A percentile compares a stretch with the other conserved stretches of the same genome.
These are phyloP conservation scores for Drosophila lowei DNA, from an alignment of 1,140 invertebrate genomes.

Conservation along the genomic window DNA sequence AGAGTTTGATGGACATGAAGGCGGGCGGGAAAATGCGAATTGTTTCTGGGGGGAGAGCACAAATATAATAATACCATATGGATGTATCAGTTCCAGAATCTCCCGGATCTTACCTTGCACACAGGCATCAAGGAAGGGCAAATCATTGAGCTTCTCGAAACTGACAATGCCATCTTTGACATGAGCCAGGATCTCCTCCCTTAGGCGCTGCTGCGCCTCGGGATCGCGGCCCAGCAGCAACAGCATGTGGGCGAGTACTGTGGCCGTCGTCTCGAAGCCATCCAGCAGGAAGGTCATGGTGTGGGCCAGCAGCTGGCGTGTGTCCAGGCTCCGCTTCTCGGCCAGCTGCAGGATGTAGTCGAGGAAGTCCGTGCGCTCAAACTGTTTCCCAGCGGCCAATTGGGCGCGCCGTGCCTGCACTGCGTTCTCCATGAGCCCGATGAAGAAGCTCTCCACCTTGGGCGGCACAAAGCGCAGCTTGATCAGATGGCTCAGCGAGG, in stretches of 20 bases:
- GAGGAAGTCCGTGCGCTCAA: conserved; percentile 78
- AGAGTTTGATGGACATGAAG: conserved; percentile 41
- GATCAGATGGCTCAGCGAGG: conserved; percentile 33
- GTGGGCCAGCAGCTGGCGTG: conserved; percentile 37
- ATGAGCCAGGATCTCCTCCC: conserved; percentile 74
- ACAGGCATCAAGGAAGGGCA: conserved; percentile 73
- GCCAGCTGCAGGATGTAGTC: conserved; percentile 78
- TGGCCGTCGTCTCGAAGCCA: conserved; percentile 76
- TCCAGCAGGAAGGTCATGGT: conserved; percentile 74
- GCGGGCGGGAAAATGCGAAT: conserved; percentile 56
- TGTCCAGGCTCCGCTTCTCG: conserved; percentile 60
- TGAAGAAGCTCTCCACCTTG: conserved; percentile 69
- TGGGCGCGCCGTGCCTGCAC: conserved; percentile 64
- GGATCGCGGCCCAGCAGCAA: conserved; percentile 51
- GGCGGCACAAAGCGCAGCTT: conserved; percentile 56
- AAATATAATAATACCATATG: background rate
- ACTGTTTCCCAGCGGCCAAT: conserved; percentile 23
- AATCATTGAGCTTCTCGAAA: conserved; percentile 62
- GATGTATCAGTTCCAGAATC: background rate
- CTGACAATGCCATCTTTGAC: conserved; percentile 39
- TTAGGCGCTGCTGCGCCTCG: conserved; percentile 47
- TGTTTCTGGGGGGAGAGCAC: conserved; percentile 33
- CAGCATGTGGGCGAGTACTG: conserved; percentile 45
- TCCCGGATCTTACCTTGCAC: conserved; percentile 48
- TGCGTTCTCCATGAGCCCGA: conserved; percentile 64